Conservation (phyloP, 2,113 vertebrate genomes). For the Eudyptes chrysolophus region DNA sequence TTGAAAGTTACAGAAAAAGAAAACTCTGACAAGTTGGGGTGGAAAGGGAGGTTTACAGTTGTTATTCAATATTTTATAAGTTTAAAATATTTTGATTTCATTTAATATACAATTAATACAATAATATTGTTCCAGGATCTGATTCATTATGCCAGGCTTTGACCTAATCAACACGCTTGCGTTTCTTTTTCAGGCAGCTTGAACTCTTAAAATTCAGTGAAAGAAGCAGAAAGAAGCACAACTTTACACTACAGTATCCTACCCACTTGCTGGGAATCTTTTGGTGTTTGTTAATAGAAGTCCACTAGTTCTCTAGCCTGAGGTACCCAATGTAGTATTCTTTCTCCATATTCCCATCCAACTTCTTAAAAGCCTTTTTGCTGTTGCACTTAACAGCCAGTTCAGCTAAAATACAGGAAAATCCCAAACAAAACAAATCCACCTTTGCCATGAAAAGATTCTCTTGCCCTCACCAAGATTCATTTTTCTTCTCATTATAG, state of each 20-base stretch:
- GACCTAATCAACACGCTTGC: neutral
- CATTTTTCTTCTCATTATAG: neutral
- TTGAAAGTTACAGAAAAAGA: neutral
- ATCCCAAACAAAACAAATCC: constrained; percentile 20
- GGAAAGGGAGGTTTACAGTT: neutral
- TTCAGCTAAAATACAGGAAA: constrained; percentile 21
- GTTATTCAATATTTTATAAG: neutral
- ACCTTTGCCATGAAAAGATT: neutral
- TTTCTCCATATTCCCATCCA: constrained; percentile 22
- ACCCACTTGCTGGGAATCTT: constrained; percentile 5
- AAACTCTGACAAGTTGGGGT: neutral
- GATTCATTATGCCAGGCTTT: neutral
- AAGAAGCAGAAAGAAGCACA: constrained; percentile 28
- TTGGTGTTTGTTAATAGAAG: neutral
- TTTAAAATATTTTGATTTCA: neutral
- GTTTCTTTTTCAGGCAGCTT: neutral
- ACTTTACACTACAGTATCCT: neutral
- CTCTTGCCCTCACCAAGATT: neutral
- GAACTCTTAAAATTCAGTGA: constrained; percentile 32
- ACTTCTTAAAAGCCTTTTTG: constrained; percentile 40
- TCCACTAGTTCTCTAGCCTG: constrained; percentile 30
- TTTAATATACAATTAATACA: neutral
- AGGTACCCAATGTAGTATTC: constrained; percentile 15
- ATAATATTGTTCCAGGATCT: neutral
- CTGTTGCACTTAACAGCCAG: constrained; percentile 29